Evolutionary conservation across 2,888 invertebrate species (phyloP).

Genomic region (Choristoneura rosaceana): DNA sequence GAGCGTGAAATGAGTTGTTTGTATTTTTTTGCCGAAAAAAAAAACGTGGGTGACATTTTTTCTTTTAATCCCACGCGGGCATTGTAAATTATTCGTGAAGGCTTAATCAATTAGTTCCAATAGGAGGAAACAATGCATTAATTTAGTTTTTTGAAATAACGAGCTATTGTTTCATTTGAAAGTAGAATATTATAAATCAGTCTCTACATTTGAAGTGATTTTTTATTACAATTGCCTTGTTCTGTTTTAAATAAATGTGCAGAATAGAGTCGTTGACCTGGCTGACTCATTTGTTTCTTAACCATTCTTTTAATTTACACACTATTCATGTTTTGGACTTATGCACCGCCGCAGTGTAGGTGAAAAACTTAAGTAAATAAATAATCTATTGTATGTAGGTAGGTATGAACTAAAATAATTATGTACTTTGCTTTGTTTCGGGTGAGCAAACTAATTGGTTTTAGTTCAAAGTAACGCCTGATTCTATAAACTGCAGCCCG

Average conservation of each 20-base stretch:
- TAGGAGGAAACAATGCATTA: slow-evolving; percentile 40
- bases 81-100: slow-evolving; percentile 52
- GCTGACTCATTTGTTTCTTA: neutral
- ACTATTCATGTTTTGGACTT: neutral
- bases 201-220: slow-evolving; percentile 1
- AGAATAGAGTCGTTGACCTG: neutral
- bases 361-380: too few relatives aligned
- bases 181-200: slow-evolving; percentile 6
- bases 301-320: neutral
- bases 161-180: slow-evolving; percentile 33
- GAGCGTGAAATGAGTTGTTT: slow-evolving; percentile 70
- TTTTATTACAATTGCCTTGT: slow-evolving; percentile 7
- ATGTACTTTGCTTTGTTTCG: too few relatives aligned
- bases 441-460: too few relatives aligned
- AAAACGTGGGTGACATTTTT: slow-evolving; percentile 79
- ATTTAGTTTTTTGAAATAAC: slow-evolving; percentile 32
- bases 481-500: too few relatives aligned
- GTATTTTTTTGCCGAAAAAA: slow-evolving; percentile 58
- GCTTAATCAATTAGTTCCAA: slow-evolving; percentile 60
- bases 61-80: slow-evolving; percentile 65
- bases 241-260: neutral
- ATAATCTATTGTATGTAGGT: too few relatives aligned
- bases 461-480: too few relatives aligned
- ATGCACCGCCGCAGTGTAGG: too few relatives aligned
- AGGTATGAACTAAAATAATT: too few relatives aligned